Conservation (phyloP, 2,888 invertebrate species). For the Frankliniella intonsa region DNA sequence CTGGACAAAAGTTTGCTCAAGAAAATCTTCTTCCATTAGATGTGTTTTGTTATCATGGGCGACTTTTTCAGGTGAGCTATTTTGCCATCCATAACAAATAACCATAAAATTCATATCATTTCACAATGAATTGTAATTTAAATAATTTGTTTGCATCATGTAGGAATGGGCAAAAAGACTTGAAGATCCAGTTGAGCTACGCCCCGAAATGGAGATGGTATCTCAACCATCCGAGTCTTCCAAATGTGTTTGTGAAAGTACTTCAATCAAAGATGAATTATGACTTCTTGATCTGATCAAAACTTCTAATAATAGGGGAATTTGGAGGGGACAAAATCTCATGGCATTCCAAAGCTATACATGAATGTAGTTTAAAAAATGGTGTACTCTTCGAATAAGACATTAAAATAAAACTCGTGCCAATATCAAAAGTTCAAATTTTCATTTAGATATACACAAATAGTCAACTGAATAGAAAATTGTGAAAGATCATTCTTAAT, state of each 20-base stretch:
- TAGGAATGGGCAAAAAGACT: slow-evolving; percentile 72
- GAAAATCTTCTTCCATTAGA: slow-evolving; percentile 76
- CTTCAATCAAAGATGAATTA: slow-evolving; percentile 47
- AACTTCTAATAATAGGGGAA: too few relatives aligned
- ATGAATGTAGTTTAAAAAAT: too few relatives aligned
- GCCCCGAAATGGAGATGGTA: slow-evolving; percentile 62
- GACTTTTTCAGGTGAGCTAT: slow-evolving; percentile 57
- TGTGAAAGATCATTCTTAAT: not conserved
- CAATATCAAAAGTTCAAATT: not conserved
- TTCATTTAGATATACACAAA: not conserved
- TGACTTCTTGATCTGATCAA: slow-evolving; percentile 39
- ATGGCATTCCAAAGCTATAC: too few relatives aligned
- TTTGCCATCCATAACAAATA: not conserved
- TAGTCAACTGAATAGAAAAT: not conserved
- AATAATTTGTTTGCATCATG: slow-evolving; percentile 39
- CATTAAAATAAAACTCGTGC: too few relatives aligned
- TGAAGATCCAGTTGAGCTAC: slow-evolving; percentile 52
- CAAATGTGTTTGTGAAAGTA: slow-evolving; percentile 45
- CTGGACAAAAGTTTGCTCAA: slow-evolving; percentile 66
- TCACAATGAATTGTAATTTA: slow-evolving; percentile 32
- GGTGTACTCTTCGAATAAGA: too few relatives aligned
- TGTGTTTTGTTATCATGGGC: slow-evolving; percentile 82
- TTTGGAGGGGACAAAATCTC: too few relatives aligned
- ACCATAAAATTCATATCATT: slow-evolving; percentile 20
- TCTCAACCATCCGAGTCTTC: slow-evolving; percentile 47